These are phyloP conservation scores for Stenodera caucasica DNA, from an alignment of 2,888 invertebrate genomes.

Conservation along the genomic window DNA sequence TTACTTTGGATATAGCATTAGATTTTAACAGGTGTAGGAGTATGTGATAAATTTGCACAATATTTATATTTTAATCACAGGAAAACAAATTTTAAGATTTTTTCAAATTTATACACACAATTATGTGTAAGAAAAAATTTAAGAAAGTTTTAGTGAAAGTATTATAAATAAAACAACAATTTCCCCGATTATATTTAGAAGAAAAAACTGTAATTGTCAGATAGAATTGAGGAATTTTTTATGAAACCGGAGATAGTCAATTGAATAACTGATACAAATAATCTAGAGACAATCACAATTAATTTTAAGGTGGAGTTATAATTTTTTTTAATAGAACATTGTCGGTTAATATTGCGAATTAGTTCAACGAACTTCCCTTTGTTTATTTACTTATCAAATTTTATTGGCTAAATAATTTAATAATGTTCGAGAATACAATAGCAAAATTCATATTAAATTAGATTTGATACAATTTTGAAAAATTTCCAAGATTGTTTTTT, in stretches of 20 bases:
- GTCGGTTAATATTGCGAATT: constrained; percentile 23
- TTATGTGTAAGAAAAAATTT: neutral
- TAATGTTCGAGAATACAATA: neutral
- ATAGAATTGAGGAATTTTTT: no score
- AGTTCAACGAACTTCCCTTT: constrained; percentile 23
- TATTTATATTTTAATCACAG: neutral
- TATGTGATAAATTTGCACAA: neutral
- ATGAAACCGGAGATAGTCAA: neutral
- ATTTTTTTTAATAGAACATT: neutral
- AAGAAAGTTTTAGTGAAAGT: constrained; percentile 6
- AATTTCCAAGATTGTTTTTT: neutral
- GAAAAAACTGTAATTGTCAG: no score
- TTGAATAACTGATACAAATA: neutral
- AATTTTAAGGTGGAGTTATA: neutral
- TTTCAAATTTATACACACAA: neutral
- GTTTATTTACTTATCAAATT: neutral
- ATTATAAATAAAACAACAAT: neutral
- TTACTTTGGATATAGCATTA: neutral
- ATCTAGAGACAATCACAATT: neutral
- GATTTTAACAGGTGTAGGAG: constrained; percentile 3
- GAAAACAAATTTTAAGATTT: no score
- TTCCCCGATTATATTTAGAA: neutral
- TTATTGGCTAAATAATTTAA: constrained; percentile 7
- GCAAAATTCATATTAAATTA: neutral
- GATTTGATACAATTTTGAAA: neutral